Conservation (phyloP, 2,888 invertebrate genomes). For the Drosophila hamatofila region DNA sequence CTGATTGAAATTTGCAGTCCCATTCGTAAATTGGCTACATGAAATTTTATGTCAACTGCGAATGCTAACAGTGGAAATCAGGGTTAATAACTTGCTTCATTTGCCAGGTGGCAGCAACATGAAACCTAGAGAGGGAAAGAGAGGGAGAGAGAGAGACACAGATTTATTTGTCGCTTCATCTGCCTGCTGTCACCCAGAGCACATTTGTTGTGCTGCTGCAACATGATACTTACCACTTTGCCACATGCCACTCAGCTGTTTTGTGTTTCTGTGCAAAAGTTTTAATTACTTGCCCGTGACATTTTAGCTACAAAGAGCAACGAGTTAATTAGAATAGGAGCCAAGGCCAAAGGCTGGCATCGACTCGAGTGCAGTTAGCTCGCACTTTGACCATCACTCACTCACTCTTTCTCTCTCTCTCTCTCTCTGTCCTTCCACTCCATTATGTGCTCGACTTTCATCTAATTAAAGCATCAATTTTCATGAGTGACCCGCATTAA, state of each 20-base stretch:
- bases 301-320: conserved; percentile 11
- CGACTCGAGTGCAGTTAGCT: background rate
- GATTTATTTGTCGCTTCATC: conserved; percentile 9
- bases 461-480: conserved; percentile 25
- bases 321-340: conserved; percentile 18
- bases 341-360: background rate
- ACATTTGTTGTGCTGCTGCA: conserved; percentile 7
- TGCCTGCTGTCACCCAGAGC: background rate
- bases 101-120: conserved; percentile 5
- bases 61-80: conserved; percentile 11
- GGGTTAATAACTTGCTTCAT: conserved; percentile 2
- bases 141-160: background rate
- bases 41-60: conserved; percentile 3
- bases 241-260: conserved; percentile 9
- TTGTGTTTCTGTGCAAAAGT: conserved; percentile 9
- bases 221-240: conserved; percentile 9
- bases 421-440: background rate
- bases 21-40: conserved; percentile 33
- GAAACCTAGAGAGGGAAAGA: background rate
- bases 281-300: conserved; percentile 23
- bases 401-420: background rate
- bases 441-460: conserved; percentile 10
- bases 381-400: too few relatives aligned
- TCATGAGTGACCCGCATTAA: conserved; percentile 21
- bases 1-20: conserved; percentile 38